Percentiles rank a stretch among this genome's conserved stretches.
Conservation (phyloP, 2,113 vertebrate species). For the Calidris pygmaea region DNA sequence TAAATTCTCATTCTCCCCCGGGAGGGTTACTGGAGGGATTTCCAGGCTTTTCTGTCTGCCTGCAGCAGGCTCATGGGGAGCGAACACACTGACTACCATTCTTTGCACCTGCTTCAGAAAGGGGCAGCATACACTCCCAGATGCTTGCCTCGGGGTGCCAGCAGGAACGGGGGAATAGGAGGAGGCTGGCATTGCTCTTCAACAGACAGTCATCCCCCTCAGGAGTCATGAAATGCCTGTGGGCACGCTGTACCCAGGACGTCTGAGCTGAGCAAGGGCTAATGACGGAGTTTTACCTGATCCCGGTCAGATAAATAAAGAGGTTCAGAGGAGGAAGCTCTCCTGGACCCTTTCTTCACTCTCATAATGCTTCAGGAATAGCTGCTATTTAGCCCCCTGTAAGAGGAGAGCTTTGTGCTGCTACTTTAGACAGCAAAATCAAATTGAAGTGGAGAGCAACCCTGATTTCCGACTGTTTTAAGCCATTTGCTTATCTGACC, state of each 20-base stretch:
- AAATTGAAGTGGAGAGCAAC: not conserved
- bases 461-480: not conserved
- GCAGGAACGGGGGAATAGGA: slow-evolving; percentile 43
- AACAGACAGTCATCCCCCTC: slow-evolving; percentile 43
- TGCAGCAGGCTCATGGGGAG: slow-evolving; percentile 62
- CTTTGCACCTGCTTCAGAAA: slow-evolving; percentile 63
- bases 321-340: not conserved
- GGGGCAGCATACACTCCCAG: slow-evolving; percentile 54
- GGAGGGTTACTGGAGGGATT: slow-evolving; percentile 54
- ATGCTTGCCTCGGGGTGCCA: slow-evolving; percentile 67
- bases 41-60: slow-evolving; percentile 58
- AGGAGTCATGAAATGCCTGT: slow-evolving; percentile 31
- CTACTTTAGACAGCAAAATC: not conserved
- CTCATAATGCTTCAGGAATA: not conserved
- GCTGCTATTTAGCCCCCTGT: not conserved
- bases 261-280: not conserved
- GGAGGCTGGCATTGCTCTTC: slow-evolving; percentile 51
- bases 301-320: not conserved
- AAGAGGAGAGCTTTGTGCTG: not conserved
- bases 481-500: not conserved
- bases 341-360: not conserved
- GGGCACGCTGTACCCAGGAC: not conserved
- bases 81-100: slow-evolving; percentile 43
- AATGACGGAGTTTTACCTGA: not conserved
- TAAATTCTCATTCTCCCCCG: slow-evolving; percentile 46